phyloP scores from a whole-genome alignment of 92 coral and sea anemone species.

The Muricea muricata region DNA sequence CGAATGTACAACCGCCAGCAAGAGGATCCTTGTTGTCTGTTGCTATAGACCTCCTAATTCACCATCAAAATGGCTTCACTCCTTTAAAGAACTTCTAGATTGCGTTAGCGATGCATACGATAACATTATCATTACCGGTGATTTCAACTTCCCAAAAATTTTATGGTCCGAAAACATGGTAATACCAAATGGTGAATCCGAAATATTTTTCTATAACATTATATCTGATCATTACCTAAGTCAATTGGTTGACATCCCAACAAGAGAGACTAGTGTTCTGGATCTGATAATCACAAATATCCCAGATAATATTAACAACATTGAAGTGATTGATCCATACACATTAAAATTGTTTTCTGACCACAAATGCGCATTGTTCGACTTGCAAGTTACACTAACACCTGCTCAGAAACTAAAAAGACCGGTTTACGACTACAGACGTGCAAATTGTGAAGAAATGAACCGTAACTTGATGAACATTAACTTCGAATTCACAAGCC shows the following conservation, averaged over 20 bases:
- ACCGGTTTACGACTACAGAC: conserved; percentile 53
- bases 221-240: conserved; percentile 51
- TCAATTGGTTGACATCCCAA: conserved; percentile 47
- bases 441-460: conserved; percentile 52
- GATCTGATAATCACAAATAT: conserved; percentile 57
- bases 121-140: conserved; percentile 42
- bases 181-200: conserved; percentile 43
- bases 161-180: conserved; percentile 39
- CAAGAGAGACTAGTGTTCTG: conserved; percentile 57
- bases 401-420: conserved; percentile 25
- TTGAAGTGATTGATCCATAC: conserved; percentile 31
- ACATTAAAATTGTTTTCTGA: conserved; percentile 50
- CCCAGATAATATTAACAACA: conserved; percentile 41
- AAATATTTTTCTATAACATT: conserved; percentile 56
- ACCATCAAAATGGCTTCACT: background rate
- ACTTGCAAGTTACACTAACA: conserved; percentile 11
- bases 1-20: background rate
- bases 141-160: conserved; percentile 50
- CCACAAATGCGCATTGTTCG: conserved; percentile 45
- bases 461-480: no score
- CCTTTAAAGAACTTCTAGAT: background rate
- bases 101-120: conserved; percentile 40
- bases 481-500: no score
- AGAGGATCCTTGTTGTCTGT: background rate
- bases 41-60: background rate